Evolutionary conservation across 2,113 vertebrate species (phyloP), one percentile per base, ranked within the genome.

Genomic region (Sakesphorus luctuosus): DNA sequence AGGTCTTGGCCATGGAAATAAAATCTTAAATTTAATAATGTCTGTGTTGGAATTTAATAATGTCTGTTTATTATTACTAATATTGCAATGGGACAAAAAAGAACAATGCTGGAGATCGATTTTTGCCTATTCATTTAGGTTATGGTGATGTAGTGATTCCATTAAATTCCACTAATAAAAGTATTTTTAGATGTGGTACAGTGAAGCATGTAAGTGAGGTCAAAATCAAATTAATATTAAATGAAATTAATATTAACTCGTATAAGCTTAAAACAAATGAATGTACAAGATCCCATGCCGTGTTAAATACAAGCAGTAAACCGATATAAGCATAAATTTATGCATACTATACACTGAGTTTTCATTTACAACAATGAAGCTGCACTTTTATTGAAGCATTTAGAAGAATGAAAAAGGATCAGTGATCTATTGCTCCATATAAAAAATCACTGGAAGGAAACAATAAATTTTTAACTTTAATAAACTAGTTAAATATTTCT

Each of bases 21-120:
- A 93, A 62, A 8, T 6, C 13, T 47, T 66, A 77, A 33, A 95
- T 87, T 68, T 76, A 93, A 83, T 92, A 84, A 94, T 52, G 43
- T 38, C 43, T 56, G 6, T 61, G 24, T 56, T 87, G 49, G 49
- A 91, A 85, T 91, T 93, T 87, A 97, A 81, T 95, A 89, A 94
- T 46, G 8, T 58, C 40, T 84, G 35, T 78, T 77, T 94, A 93
- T 95, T 87, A 92, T 74, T 80, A 83, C 25, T 59, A 46, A 63
- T 83, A 80, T 46, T 91, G 63, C 53, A 91, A 44, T 74, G 36
- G 65, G 43, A 79, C 46, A 71, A 82, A 78, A 76, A 74, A 55
- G 25, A 67, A 50, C 46, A 80, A 23, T 46, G 50, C 28, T 62
- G 19, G n/a, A 94, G 36, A 80, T 90, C 5, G n/a, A 49, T 92